These are phyloP conservation scores for Drosophila picticornis DNA, from an alignment of 2,888 invertebrate species.

Conservation along the genomic window DNA sequence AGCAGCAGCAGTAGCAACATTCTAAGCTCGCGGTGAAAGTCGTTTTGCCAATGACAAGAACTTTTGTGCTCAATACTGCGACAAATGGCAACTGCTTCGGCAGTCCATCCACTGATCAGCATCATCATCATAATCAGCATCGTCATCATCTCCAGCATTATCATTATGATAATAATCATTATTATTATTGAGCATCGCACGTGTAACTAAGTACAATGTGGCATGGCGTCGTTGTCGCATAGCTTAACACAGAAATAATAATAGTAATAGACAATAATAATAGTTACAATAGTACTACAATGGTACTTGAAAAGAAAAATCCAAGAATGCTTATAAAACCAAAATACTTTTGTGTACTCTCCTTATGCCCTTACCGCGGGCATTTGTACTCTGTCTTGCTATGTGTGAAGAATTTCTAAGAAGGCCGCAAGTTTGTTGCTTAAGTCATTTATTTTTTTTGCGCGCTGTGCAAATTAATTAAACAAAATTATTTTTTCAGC, in stretches of 20 bases:
- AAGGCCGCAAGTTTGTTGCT: slow-evolving; percentile 3
- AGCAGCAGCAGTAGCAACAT: slow-evolving; percentile 39
- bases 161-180: slow-evolving; percentile 23
- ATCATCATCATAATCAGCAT: slow-evolving; percentile 22
- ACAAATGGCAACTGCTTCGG: slow-evolving; percentile 49
- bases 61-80: slow-evolving; percentile 66
- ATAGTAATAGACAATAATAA: slow-evolving; percentile 68
- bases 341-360: slow-evolving; percentile 24
- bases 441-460: neutral
- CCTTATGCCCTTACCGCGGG: slow-evolving; percentile 10
- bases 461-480: neutral
- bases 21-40: slow-evolving; percentile 75
- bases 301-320: slow-evolving; percentile 43
- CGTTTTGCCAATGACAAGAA: slow-evolving; percentile 77
- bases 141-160: slow-evolving; percentile 10
- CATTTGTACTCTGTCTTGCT: slow-evolving; percentile 1
- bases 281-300: slow-evolving; percentile 48
- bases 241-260: slow-evolving; percentile 76
- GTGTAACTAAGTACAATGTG: slow-evolving; percentile 71
- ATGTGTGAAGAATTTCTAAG: neutral
- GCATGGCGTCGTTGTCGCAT: slow-evolving; percentile 44
- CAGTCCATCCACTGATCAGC: slow-evolving; percentile 28
- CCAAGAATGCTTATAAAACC: slow-evolving; percentile 35
- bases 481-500: neutral
- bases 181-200: slow-evolving; percentile 47